Conservation (phyloP, 1,140 invertebrate genomes). For the Drosophila funebris region DNA sequence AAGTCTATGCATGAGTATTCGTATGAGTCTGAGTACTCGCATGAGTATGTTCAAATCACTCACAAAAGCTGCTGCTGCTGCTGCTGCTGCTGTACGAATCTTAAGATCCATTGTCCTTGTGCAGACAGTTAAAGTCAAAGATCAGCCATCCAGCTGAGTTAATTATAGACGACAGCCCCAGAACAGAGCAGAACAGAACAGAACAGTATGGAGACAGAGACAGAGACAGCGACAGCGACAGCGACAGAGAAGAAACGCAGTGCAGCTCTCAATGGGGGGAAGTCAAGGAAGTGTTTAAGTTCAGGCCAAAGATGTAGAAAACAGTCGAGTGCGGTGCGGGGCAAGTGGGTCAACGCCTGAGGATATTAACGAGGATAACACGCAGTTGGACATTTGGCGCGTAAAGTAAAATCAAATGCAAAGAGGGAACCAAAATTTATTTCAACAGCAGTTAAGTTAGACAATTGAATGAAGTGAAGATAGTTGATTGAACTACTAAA, state of each 20-base stretch:
- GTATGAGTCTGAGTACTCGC: neutral
- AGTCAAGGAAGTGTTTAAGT: constrained; percentile 59
- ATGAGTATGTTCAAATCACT: constrained; percentile 21
- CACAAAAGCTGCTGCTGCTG: constrained; percentile 49
- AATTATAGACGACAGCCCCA: constrained; percentile 72
- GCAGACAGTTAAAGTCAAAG: constrained; percentile 79
- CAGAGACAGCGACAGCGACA: too few species aligned
- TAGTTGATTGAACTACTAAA: too few species aligned
- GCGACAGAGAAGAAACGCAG: constrained; percentile 37
- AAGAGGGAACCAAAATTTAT: too few species aligned
- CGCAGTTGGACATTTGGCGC: constrained; percentile 44
- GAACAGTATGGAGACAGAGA: too few species aligned
- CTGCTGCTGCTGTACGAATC: constrained; percentile 29
- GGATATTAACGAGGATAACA: constrained; percentile 27
- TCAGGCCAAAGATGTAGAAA: constrained; percentile 4
- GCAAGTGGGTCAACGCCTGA: constrained; percentile 30
- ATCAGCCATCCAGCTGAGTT: constrained; percentile 81
- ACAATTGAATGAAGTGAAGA: neutral
- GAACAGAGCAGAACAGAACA: constrained; percentile 12
- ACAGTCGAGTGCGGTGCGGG: neutral
- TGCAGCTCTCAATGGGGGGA: constrained; percentile 33
- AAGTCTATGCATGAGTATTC: neutral
- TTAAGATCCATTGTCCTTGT: constrained; percentile 60
- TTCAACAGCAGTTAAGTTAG: neutral
- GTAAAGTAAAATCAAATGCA: constrained; percentile 2